Evolutionary conservation across 2,888 invertebrate genomes (phyloP).

Genomic region (Syrphus vitripennis): DNA sequence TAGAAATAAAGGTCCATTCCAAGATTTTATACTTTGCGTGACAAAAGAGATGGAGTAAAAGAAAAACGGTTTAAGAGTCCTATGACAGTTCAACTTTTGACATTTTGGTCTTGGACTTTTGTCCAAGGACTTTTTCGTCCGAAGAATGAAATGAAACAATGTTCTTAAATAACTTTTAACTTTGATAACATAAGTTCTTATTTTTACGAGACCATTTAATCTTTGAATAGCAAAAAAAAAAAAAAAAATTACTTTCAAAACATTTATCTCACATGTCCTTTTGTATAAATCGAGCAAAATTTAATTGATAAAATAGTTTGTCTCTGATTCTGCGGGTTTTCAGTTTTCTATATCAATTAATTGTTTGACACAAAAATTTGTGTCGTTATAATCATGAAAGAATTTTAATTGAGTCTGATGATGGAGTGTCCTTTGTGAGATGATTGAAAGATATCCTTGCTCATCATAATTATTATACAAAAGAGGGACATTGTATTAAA

Average conservation of each 20-base stretch:
- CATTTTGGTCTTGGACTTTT: conserved; percentile 11
- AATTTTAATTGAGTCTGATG: conserved; percentile 30
- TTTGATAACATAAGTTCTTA: conserved; percentile 17
- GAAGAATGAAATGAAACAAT: neutral
- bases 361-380: neutral
- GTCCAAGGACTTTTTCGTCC: no score
- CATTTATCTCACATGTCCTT: neutral
- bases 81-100: conserved; percentile 21
- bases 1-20: conserved; percentile 12
- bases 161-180: neutral
- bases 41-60: neutral
- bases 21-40: neutral
- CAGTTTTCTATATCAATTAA: neutral
- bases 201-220: neutral
- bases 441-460: conserved; percentile 4
- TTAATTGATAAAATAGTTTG: conserved; percentile 14
- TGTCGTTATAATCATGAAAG: neutral
- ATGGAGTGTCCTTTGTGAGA: no score
- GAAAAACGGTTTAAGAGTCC: conserved; percentile 27
- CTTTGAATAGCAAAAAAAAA: no score
- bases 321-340: conserved; percentile 5
- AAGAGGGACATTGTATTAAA: neutral
- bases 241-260: neutral
- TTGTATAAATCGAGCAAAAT: neutral
- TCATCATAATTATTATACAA: neutral